Base-by-base conservation (phyloP, 2,113 vertebrate species). In the Microtus pennsylvanicus region DNA sequence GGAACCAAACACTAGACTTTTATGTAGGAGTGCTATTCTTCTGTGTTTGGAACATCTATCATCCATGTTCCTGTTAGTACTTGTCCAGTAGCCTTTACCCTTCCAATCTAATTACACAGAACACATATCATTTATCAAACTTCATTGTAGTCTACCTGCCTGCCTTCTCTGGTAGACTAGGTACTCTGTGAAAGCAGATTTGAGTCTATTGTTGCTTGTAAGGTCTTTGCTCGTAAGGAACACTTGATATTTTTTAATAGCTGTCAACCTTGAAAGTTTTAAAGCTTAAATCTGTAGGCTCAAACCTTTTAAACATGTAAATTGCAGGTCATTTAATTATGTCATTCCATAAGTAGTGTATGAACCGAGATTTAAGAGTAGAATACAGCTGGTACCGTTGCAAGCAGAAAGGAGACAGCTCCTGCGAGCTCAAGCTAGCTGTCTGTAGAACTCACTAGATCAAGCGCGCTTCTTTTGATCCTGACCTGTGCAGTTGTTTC, bases 161-260 rank as follows among this genome's bases (percentile, higher is more conserved):
- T 95, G 52, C 85, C 38, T 91, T 87, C 45, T 65, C 58, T 47
- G 28, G 35, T n/a, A 17, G 78, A 87, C 42, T 17, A 50, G 28
- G 16, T 83, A 78, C 58, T 76, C 92, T 38, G 50, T 52, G 65
- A 92, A 96, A 92, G 65, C 38, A 94, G 81, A 28, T 88, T 85
- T 94, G 33, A 38, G 14, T 90, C 42, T 94, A 9, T 95, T 94
- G 90, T 45, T 76, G 38, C 78, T 87, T 12, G 42, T 58, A 77
- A 24, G 55, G 35, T 78, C 91, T 77, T 86, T 42, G 28, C 70
- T 94, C 45, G 67, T 69, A 65, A 92, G 80, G 24, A 94, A 63
- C 61, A 14, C 30, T 81, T 72, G 74, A 30, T 91, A 61, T 81
- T 95, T 94, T 58, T 76, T 80, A 92, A 96, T 63, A 70, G 26